Evolutionary conservation across 2,113 vertebrate species (phyloP).

Genomic region (Alosa alosa): DNA sequence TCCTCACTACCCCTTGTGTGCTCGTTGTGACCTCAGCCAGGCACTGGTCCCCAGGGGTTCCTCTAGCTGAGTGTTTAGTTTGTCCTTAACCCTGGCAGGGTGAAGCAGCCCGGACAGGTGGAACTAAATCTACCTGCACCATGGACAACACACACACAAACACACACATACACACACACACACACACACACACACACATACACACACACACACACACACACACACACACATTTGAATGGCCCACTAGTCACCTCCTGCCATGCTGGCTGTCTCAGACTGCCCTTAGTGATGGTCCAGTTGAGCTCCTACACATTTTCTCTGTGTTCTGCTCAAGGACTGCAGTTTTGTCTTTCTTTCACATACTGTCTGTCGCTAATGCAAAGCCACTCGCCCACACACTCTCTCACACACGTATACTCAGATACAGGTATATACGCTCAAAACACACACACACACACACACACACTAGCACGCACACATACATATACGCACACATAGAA

Average conservation of each 20-base stretch:
- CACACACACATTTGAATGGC: conserved; percentile 53
- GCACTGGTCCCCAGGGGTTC: not conserved
- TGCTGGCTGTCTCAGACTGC: conserved; percentile 44
- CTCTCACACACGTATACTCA: not conserved
- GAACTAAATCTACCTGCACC: conserved; percentile 46
- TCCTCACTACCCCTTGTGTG: not conserved
- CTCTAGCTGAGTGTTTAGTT: not conserved
- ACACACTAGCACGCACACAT: not conserved
- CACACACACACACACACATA: too few relatives aligned
- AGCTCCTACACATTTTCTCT: too few relatives aligned
- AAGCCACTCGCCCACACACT: not conserved
- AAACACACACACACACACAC: not conserved
- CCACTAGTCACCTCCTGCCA: conserved; percentile 53
- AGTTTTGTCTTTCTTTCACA: conserved; percentile 26
- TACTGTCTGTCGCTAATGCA: conserved; percentile 15
- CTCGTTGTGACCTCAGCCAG: not conserved
- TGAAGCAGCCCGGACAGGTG: not conserved
- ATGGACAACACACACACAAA: conserved; percentile 51
- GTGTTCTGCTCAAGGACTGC: too few relatives aligned
- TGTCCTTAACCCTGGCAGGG: not conserved
- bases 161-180: too few relatives aligned
- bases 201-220: too few relatives aligned
- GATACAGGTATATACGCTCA: not conserved
- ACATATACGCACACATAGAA: too few relatives aligned
- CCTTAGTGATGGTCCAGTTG: too few relatives aligned